phyloP scores from a whole-genome alignment of 2,113 vertebrate species.

The Melozone crissalis region DNA sequence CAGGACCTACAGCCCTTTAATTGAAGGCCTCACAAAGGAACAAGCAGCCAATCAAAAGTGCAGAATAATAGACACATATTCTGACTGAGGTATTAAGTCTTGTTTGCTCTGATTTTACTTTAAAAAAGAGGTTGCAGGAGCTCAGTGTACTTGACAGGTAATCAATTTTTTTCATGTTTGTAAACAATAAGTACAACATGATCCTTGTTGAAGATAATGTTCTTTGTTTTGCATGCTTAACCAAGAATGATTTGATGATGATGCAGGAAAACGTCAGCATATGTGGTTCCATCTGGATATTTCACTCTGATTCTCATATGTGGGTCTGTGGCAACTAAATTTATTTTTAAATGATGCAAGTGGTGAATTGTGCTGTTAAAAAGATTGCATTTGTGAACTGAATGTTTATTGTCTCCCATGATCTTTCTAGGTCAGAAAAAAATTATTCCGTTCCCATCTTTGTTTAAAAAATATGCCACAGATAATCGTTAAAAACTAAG shows the following conservation, averaged over 20 bases:
- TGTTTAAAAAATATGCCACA: not conserved
- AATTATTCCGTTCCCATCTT: not conserved
- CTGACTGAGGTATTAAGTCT: not conserved
- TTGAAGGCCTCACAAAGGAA: not conserved
- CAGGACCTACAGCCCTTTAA: not conserved
- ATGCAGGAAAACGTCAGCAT: constrained; percentile 32
- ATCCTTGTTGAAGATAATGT: not conserved
- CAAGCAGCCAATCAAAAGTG: not conserved
- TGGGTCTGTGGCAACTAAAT: constrained; percentile 24
- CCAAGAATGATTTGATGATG: not conserved
- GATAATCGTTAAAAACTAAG: not conserved
- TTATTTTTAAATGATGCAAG: not conserved
- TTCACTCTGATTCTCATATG: not conserved
- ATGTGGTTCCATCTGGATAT: constrained; percentile 46
- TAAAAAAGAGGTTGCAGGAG: not conserved
- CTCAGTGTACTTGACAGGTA: not conserved
- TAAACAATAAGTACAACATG: not conserved
- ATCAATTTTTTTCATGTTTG: not conserved
- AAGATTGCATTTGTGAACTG: not conserved
- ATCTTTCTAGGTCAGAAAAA: not conserved
- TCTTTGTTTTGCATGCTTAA: not conserved
- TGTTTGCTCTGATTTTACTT: not conserved
- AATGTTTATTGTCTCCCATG: not conserved
- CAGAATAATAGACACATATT: not conserved
- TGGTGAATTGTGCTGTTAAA: not conserved